phyloP scores from a whole-genome alignment of 2,113 vertebrate species.

The Rhinoptilus africanus region DNA sequence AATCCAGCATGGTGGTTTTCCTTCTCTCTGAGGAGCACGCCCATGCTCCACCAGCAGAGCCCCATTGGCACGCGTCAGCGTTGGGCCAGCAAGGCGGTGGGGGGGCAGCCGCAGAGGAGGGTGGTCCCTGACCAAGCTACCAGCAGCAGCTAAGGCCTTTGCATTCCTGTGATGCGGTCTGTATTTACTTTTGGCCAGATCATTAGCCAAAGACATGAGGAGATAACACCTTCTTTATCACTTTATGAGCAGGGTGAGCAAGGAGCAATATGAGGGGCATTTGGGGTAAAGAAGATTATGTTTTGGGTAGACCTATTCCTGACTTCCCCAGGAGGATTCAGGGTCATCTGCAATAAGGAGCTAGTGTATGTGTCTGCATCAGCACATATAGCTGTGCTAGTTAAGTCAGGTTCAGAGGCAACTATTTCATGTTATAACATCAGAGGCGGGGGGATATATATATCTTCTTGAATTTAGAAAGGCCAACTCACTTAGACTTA shows the following conservation, averaged over 20 bases:
- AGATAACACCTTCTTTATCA: neutral
- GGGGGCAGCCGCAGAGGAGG: neutral
- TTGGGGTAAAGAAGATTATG: neutral
- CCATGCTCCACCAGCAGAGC: accelerated
- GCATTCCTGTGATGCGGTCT: neutral
- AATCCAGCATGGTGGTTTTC: neutral
- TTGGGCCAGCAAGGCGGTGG: accelerated
- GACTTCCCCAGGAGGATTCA: neutral
- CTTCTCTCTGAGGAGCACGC: neutral
- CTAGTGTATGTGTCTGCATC: neutral
- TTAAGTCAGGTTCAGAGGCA: neutral
- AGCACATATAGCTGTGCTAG: neutral
- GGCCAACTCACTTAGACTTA: neutral
- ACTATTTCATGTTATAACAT: neutral
- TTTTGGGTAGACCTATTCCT: neutral
- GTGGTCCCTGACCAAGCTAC: neutral
- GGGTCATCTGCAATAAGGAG: neutral
- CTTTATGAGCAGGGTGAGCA: neutral
- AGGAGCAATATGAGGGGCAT: neutral
- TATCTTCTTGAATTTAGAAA: neutral
- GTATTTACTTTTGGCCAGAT: neutral
- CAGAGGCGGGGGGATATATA: too few relatives aligned
- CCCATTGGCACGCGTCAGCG: accelerated
- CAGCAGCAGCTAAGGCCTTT: neutral
- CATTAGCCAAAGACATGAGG: neutral